A percentile compares a stretch with the other conserved stretches of the same genome.
Conservation (phyloP, 2,797 vertebrate genomes). For the Catamblyrhynchus diadema region DNA sequence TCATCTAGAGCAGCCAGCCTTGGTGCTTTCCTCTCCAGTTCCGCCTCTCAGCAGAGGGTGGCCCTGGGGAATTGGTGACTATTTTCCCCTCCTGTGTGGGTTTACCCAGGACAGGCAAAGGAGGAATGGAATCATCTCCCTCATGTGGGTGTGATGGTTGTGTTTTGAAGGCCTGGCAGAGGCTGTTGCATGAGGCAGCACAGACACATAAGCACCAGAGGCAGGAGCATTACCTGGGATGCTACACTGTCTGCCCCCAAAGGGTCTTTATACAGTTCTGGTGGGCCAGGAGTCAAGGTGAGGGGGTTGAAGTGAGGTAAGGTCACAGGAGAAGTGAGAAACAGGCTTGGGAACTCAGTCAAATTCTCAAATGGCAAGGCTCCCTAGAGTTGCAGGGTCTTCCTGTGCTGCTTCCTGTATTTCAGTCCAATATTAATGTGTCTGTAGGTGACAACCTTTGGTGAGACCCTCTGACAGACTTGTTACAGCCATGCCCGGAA, state of each 20-base stretch:
- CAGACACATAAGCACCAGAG: background rate
- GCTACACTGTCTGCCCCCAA: background rate
- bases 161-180: background rate
- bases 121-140: background rate
- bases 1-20: background rate
- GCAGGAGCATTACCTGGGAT: background rate
- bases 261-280: background rate
- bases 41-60: background rate
- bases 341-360: background rate
- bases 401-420: background rate
- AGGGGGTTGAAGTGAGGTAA: background rate
- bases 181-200: rapidly evolving
- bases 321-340: background rate
- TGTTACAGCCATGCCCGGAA: background rate
- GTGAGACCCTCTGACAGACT: background rate
- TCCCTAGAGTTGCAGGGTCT: background rate
- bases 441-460: background rate
- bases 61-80: background rate
- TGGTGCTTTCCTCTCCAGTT: background rate
- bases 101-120: background rate
- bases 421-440: background rate
- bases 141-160: background rate
- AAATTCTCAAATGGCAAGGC: background rate
- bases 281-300: background rate
- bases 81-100: background rate